These are phyloP conservation scores for Eumeta japonica DNA, from an alignment of 1,140 invertebrate species.

Conservation along the genomic window DNA sequence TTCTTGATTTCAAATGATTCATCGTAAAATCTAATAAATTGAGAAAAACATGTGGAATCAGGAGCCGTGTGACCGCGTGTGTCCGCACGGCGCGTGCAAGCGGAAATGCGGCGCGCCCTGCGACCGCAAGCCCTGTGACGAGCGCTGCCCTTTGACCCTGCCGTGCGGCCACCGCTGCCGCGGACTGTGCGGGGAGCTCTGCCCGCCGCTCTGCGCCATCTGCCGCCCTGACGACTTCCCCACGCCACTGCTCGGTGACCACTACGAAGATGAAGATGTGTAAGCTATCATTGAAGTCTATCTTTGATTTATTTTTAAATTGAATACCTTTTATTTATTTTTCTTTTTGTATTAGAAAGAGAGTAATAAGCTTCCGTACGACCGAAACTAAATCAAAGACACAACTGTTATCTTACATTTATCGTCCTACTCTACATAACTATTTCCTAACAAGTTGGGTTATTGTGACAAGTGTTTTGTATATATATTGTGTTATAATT, in stretches of 20 bases:
- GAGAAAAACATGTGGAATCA: constrained; percentile 8
- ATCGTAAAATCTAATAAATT: neutral
- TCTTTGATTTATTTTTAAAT: constrained; percentile 1
- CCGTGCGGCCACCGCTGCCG: constrained; percentile 63
- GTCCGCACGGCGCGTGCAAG: constrained; percentile 60
- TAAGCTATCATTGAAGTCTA: constrained; percentile 29
- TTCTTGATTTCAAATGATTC: constrained; percentile 1
- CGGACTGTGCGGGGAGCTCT: constrained; percentile 69
- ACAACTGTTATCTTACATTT: no score
- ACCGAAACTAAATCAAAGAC: no score
- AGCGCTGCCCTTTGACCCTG: constrained; percentile 51
- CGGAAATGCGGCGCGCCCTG: constrained; percentile 60
- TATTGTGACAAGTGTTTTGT: no score
- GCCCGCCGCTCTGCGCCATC: constrained; percentile 54
- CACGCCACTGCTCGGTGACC: constrained; percentile 60
- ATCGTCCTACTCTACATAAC: no score
- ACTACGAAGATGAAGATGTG: constrained; percentile 60
- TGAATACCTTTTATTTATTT: constrained; percentile 3
- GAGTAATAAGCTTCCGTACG: no score
- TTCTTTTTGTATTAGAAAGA: no score
- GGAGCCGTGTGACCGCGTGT: constrained; percentile 48
- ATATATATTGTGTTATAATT: no score
- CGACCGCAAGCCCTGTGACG: constrained; percentile 51
- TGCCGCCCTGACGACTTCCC: constrained; percentile 50
- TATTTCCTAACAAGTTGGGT: no score